A percentile compares a stretch with the other conserved stretches of the same genome.
phyloP scores from a whole-genome alignment of 2,888 invertebrate species.

The Bimastos eiseni region DNA sequence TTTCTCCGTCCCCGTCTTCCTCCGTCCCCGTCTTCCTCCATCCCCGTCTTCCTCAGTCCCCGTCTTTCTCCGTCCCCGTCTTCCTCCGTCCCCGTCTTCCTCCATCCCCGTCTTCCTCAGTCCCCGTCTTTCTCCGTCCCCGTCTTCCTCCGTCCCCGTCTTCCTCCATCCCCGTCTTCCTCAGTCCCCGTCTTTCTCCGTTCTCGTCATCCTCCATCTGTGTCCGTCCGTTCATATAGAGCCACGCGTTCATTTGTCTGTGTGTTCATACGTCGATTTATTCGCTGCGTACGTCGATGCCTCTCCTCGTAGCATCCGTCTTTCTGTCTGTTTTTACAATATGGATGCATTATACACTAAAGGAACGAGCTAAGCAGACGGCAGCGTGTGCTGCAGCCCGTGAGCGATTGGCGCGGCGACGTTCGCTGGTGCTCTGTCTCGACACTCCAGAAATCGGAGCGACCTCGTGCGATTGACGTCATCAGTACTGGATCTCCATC shows the following conservation, averaged over 20 bases:
- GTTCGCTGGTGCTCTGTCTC: not conserved
- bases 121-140: no score
- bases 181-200: no score
- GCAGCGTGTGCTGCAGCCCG: not conserved
- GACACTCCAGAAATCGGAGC: not conserved
- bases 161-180: no score
- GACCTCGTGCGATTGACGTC: not conserved
- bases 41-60: no score
- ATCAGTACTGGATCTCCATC: not conserved
- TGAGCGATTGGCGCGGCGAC: not conserved
- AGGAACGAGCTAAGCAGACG: not conserved
- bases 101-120: no score
- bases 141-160: no score
- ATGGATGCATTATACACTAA: constrained; percentile 13
- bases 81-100: no score
- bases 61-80: no score
- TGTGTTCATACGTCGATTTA: not conserved
- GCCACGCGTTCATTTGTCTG: not conserved
- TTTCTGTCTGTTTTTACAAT: constrained; percentile 3
- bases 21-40: no score
- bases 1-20: no score
- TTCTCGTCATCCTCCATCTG: no score
- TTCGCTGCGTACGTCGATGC: not conserved
- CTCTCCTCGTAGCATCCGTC: constrained; percentile 5
- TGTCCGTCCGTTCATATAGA: no score